Conservation (phyloP, 1,140 invertebrate species). For the Campoletis sonorensis region DNA sequence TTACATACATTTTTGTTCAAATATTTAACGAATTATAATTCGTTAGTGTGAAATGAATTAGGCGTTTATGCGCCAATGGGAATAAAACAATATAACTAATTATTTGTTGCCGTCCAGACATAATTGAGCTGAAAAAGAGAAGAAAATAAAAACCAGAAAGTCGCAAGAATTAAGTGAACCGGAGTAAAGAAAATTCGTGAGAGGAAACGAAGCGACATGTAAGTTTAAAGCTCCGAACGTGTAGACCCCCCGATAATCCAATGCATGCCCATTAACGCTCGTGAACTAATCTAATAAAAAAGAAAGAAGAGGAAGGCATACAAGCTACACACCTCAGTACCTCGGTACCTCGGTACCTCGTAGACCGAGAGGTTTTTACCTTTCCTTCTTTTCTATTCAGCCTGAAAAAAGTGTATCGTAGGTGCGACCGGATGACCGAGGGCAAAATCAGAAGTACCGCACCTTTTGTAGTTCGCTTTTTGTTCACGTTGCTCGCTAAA, state of each 20-base stretch:
- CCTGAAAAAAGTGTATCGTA: neutral
- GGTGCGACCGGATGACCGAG: neutral
- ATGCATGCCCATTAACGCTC: slow-evolving; percentile 44
- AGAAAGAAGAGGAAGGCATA: neutral
- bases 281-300: slow-evolving; percentile 51
- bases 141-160: neutral
- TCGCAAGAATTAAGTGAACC: neutral
- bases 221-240: slow-evolving; percentile 30
- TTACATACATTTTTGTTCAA: no score
- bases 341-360: slow-evolving; percentile 27
- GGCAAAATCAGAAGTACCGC: neutral
- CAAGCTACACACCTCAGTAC: neutral
- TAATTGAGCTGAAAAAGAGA: no score
- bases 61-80: no score
- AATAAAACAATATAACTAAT: no score
- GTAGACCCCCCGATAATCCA: slow-evolving; percentile 33
- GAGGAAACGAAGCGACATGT: neutral
- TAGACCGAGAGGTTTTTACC: neutral
- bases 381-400: slow-evolving; percentile 24
- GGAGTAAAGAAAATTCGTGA: neutral
- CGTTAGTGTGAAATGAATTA: no score
- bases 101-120: no score
- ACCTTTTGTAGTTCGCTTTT: neutral
- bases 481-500: no score
- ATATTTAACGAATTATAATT: no score